These are phyloP conservation scores for Drosophila fuyamai DNA, from an alignment of 1,140 invertebrate genomes.

Conservation along the genomic window DNA sequence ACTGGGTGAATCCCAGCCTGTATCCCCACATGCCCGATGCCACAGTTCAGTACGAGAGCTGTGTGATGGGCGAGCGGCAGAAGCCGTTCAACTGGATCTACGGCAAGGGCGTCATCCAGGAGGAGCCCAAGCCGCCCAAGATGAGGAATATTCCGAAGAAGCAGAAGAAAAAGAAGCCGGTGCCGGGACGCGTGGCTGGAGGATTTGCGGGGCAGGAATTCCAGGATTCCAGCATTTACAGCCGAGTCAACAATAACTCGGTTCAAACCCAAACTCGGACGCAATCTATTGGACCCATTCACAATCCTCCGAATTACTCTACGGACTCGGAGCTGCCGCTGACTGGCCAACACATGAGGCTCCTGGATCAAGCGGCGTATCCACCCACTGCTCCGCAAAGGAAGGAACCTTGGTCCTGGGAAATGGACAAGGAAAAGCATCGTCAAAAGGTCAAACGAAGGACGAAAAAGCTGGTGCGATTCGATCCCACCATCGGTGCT, in stretches of 20 bases:
- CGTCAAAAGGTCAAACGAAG: not conserved
- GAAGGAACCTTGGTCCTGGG: slow-evolving; percentile 16
- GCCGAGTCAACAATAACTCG: not conserved
- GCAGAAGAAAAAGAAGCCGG: slow-evolving; percentile 27
- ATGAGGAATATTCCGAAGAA: slow-evolving; percentile 49
- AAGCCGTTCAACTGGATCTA: slow-evolving; percentile 48
- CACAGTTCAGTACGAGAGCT: slow-evolving; percentile 51
- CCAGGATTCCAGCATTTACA: slow-evolving; percentile 10
- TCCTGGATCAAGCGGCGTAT: slow-evolving; percentile 39
- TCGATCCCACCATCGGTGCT: slow-evolving; percentile 10
- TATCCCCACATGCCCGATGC: slow-evolving; percentile 64
- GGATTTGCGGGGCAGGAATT: slow-evolving; percentile 13
- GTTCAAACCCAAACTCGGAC: not conserved
- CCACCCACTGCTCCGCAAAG: slow-evolving; percentile 31
- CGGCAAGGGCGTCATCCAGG: slow-evolving; percentile 61
- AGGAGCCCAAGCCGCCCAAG: slow-evolving; percentile 46
- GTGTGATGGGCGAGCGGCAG: slow-evolving; percentile 58
- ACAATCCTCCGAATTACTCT: not conserved
- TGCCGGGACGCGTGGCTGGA: slow-evolving; percentile 19
- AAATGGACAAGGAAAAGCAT: slow-evolving; percentile 4
- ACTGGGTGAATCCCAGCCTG: slow-evolving; percentile 61
- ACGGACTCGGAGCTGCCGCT: slow-evolving; percentile 13
- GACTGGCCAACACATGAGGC: slow-evolving; percentile 26
- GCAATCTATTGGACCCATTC: not conserved
- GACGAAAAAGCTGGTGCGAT: slow-evolving; percentile 6